Evolutionary conservation across 2,888 invertebrate genomes (phyloP).

Genomic region (Prosapia bicincta): DNA sequence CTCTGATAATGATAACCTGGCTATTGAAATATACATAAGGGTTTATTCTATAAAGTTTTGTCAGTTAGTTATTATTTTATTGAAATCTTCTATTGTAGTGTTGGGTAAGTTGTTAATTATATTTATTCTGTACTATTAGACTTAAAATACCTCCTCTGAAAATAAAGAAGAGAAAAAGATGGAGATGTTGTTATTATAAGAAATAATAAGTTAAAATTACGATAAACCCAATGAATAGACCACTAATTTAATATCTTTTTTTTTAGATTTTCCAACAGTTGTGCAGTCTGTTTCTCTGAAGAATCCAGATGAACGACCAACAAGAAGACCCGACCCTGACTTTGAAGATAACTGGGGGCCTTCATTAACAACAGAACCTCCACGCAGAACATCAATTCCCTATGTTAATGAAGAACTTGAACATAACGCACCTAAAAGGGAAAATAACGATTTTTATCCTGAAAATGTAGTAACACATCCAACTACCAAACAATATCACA

Average conservation of each 20-base stretch:
- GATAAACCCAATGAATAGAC: too few relatives aligned
- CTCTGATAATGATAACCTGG: too few relatives aligned
- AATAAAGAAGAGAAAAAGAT: too few relatives aligned
- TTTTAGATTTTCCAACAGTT: conserved; percentile 13
- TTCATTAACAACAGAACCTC: background rate
- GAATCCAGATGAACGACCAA: conserved; percentile 8
- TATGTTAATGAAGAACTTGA: background rate
- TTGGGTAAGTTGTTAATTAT: too few relatives aligned
- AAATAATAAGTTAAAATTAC: too few relatives aligned
- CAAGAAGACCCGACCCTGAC: conserved; percentile 31
- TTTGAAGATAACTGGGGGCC: conserved; percentile 26
- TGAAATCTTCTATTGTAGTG: too few relatives aligned
- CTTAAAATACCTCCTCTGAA: too few relatives aligned
- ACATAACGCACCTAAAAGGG: background rate
- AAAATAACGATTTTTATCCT: background rate
- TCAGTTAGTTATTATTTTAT: too few relatives aligned
- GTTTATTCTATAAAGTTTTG: too few relatives aligned
- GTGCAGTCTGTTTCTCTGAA: background rate
- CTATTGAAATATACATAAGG: too few relatives aligned
- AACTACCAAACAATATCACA: background rate
- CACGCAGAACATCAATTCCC: conserved; percentile 1
- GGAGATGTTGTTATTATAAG: too few relatives aligned
- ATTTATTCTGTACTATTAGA: too few relatives aligned
- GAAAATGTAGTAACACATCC: background rate
- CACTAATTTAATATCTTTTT: background rate